Evolutionary conservation across 1,140 invertebrate species (phyloP).

Genomic region (Leptopilina boulardi): DNA sequence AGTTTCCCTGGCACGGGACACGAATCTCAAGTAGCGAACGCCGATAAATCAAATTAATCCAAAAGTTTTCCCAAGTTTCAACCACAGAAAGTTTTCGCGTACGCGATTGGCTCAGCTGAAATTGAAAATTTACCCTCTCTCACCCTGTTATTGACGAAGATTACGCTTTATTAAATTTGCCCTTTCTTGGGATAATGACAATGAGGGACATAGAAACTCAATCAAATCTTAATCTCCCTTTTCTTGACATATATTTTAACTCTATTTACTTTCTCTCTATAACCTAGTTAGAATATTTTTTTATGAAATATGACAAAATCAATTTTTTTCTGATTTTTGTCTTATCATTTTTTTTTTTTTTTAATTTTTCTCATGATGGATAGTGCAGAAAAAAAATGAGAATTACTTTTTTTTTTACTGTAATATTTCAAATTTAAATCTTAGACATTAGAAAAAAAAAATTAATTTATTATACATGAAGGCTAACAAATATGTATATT

Average conservation of each 20-base stretch:
- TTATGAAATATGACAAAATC: not conserved
- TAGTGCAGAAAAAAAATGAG: no score
- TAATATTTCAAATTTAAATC: no score
- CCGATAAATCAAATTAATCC: slow-evolving; percentile 32
- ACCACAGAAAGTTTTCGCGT: slow-evolving; percentile 22
- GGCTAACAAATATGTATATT: no score
- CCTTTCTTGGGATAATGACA: slow-evolving; percentile 15
- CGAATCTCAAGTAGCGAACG: slow-evolving; percentile 28
- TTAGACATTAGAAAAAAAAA: no score
- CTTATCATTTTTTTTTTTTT: no score
- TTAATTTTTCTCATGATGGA: no score
- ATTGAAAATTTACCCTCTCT: slow-evolving; percentile 33
- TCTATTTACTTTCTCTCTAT: not conserved
- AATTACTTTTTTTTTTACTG: no score
- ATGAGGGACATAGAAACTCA: slow-evolving; percentile 6
- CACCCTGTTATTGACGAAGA: slow-evolving; percentile 19
- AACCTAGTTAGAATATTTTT: not conserved
- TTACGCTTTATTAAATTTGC: slow-evolving; percentile 31
- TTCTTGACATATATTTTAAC: not conserved
- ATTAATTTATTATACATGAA: no score
- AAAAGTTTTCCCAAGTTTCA: slow-evolving; percentile 32
- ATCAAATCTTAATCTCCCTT: slow-evolving; percentile 12
- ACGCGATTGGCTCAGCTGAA: slow-evolving; percentile 18
- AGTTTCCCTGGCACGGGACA: slow-evolving; percentile 24
- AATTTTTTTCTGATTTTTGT: not conserved